Evolutionary conservation across 2,113 vertebrate species (phyloP), one percentile per base, ranked within the genome.

Genomic region (Tachysurus fulvidraco): DNA sequence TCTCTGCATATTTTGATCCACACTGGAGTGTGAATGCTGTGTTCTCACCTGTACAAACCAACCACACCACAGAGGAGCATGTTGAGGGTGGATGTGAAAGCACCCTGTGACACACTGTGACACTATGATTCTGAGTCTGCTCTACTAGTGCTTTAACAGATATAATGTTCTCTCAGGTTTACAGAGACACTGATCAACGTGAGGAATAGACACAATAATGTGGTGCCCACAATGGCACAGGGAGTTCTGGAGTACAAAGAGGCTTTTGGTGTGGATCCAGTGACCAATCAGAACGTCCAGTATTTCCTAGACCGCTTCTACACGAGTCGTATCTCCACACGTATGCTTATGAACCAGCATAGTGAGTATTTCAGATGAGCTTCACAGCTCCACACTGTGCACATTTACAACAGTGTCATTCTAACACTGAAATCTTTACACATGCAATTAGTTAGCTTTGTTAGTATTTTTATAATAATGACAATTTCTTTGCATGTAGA

Each of bases 301-400:
- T 99, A 99, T 89, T 99, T 99, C 92, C 91, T 99, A 93, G 98
- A 99, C 92, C 97, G 98, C 62, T 99, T 99, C 94, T 99, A 99
- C 92, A 99, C 99, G 96, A 99, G 97, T 93, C 97, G 98, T 71
- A 99, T 99, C 94, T 99, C 98, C 14, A 98, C 96, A 0, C 96
- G 98, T 84, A 99, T 99, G 98, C 94, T 99, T 78, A 99, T 99
- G 95, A 99, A 99, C 93, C 98, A 99, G 88, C 98, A 99, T 92
- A 97, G 98, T 99, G 94, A 98, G 98, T 95, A 36, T 10, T 92
- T 91, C 83, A 88, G 88, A 78, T 44, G 50, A 69, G 41, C 44
- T 71, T 69, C 6, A 41, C 21, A 88, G 89, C 89, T 74, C 21
- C 50, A 57, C 17, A 13, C 54, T 41, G 21, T 76, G 28, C 55